Base-by-base conservation (phyloP, 1,140 invertebrate genomes). In the Procambarus virginalis region DNA sequence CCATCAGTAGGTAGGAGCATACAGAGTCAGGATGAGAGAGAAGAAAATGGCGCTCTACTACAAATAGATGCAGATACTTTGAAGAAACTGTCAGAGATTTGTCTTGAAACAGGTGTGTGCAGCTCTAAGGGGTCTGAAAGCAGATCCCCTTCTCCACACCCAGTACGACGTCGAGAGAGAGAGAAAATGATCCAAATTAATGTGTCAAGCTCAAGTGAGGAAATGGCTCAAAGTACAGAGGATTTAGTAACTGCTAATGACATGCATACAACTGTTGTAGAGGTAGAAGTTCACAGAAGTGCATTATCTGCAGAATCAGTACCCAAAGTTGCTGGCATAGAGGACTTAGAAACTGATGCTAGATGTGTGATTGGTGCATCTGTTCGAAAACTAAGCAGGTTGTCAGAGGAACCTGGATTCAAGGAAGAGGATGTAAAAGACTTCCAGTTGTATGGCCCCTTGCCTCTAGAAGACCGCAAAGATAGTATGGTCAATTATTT, bases 391-490 rank as follows among this genome's bases (percentile, higher is more conserved):
- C 76, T 91, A 34, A 91, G 90, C 34, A 91, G 68, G 55, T 55
- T 91, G 14, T 91, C 90, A 34, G 70, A 91, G 58, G 90, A 91
- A 48, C 60, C 90, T 68, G 90, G 90, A 34, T 91, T 91, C 79
- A 91, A 84, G 76, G 80, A 87, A 12, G 90, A 91, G 34, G 90
- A 91, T 91, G 90, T 91, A 51, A 75, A 82, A 78, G 90, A 91
- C 64, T 82, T 91, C 68, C 80, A 82, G 58, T 83, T 77, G 22
- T 83, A 46, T 82, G 84, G 84, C 20, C 90, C 85, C 45, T 8
- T 86, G 22, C 80, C 84, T 64, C 3, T 86, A 48, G 90, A 91
- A 83, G 85, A 91, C 73, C 84, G 90, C 14, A 91, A 91, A 77
- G 90, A 87, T 64, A 91, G 90, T 51, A 91, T 91, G 90, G 85